Conservation (phyloP, 2,113 vertebrate species). For the Psephotus haematonotus region DNA sequence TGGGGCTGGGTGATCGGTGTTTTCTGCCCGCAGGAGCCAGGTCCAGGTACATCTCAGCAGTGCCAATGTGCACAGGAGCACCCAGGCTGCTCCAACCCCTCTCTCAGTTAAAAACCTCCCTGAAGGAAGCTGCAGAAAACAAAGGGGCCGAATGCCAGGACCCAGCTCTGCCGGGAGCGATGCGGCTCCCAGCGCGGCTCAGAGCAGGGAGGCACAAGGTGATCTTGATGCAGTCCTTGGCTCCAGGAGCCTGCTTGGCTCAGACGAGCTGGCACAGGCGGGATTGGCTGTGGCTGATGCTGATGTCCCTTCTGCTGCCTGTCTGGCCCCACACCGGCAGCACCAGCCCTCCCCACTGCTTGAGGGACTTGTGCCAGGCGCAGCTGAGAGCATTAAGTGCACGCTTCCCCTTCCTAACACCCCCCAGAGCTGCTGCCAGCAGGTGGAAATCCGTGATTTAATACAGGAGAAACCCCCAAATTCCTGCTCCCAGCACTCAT, state of each 20-base stretch:
- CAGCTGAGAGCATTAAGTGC: background rate
- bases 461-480: background rate
- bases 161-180: background rate
- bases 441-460: background rate
- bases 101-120: background rate
- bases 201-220: background rate
- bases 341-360: background rate
- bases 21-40: background rate
- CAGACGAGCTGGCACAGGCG: background rate
- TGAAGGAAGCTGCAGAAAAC: background rate
- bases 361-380: background rate
- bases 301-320: background rate
- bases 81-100: background rate
- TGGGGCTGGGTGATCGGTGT: background rate
- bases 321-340: background rate
- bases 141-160: background rate
- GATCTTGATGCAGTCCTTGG: background rate
- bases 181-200: background rate
- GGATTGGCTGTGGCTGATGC: background rate
- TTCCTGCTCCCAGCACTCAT: fast-evolving
- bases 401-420: fast-evolving
- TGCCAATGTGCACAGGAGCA: background rate
- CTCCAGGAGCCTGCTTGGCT: background rate
- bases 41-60: background rate
- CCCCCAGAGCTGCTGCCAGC: background rate